phyloP scores from a whole-genome alignment of 2,797 vertebrate species.

The Hirundo rustica region DNA sequence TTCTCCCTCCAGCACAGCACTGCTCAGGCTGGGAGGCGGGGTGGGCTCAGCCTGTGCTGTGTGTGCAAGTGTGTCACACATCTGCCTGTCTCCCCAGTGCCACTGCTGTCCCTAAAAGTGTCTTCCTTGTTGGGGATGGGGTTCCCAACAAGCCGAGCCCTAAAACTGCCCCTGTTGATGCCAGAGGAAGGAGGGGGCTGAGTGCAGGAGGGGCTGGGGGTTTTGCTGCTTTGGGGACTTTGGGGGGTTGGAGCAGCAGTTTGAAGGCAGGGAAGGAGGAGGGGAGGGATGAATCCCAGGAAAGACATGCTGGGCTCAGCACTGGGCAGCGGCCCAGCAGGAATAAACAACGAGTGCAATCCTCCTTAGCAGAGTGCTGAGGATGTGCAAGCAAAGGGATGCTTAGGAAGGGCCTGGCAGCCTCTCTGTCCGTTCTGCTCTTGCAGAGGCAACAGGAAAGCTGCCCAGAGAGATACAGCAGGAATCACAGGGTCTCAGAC shows the following conservation, averaged over 20 bases:
- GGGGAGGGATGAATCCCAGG: not conserved
- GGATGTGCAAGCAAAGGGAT: not conserved
- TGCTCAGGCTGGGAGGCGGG: not conserved
- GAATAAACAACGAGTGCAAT: not conserved
- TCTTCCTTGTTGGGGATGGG: not conserved
- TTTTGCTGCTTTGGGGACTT: not conserved
- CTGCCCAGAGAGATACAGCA: not conserved
- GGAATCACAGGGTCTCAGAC: not conserved
- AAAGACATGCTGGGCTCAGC: not conserved
- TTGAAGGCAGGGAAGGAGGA: not conserved
- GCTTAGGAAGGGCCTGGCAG: not conserved
- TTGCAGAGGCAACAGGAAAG: not conserved
- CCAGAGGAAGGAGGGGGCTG: not conserved
- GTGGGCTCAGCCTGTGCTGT: not conserved
- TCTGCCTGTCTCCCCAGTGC: not conserved
- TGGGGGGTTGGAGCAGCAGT: not conserved
- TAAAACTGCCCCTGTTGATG: not conserved
- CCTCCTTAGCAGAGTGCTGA: not conserved
- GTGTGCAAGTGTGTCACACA: not conserved
- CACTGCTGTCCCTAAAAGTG: not conserved
- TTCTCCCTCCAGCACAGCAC: conserved; percentile 12
- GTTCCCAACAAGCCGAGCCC: not conserved
- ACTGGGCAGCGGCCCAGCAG: not conserved
- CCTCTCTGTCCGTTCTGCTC: not conserved
- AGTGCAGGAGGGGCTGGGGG: not conserved